A percentile compares a stretch with the other conserved stretches of the same genome.
phyloP scores from a whole-genome alignment of 2,113 vertebrate genomes.

The Myodes glareolus region DNA sequence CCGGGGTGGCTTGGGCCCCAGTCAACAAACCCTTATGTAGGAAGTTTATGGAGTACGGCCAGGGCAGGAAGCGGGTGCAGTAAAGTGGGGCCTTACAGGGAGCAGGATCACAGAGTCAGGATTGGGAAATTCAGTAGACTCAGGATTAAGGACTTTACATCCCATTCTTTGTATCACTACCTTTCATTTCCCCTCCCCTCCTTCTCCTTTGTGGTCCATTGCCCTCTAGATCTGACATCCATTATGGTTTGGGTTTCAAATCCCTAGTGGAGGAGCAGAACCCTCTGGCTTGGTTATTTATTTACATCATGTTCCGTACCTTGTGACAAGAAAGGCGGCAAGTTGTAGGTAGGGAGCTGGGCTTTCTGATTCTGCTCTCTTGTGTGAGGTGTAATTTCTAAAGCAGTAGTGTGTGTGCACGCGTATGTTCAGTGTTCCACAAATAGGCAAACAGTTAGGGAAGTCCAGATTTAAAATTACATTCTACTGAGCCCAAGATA shows the following conservation, averaged over 20 bases:
- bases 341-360: background rate
- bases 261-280: background rate
- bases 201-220: background rate
- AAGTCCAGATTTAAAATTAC: background rate
- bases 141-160: background rate
- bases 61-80: background rate
- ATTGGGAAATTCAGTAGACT: background rate
- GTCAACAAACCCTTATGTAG: slow-evolving; percentile 4
- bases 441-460: background rate
- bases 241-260: background rate
- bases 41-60: background rate
- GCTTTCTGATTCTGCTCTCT: background rate
- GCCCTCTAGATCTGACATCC: background rate
- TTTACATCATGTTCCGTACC: no score
- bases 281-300: background rate
- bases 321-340: background rate
- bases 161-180: background rate
- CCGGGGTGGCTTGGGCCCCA: background rate
- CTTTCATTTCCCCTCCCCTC: rapidly evolving
- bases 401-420: background rate
- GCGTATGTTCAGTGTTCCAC: background rate
- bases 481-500: background rate
- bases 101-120: background rate
- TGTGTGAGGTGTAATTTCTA: background rate
- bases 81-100: background rate